Evolutionary conservation across 2,888 invertebrate species (phyloP).

Genomic region (Eupithecia tripunctaria): DNA sequence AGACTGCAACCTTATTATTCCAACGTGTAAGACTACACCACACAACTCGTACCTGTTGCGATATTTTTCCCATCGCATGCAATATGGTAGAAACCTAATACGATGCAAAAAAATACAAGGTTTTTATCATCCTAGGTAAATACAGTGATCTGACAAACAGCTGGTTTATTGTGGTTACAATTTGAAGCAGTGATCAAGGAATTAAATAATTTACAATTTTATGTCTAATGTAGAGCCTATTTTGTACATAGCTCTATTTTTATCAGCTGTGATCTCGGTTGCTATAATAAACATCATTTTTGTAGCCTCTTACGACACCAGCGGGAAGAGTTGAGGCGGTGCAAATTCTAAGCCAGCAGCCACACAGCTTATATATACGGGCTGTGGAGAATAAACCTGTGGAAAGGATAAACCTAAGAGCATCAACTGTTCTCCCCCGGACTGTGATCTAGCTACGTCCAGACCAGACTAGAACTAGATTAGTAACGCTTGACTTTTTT

Average conservation of each 20-base stretch:
- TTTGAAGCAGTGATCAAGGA: no score
- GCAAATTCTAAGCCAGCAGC: no score
- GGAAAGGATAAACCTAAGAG: no score
- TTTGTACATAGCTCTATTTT: no score
- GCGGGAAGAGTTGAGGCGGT: no score
- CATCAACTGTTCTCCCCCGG: background rate
- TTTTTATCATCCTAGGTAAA: slow-evolving; percentile 26
- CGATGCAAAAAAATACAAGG: slow-evolving; percentile 13
- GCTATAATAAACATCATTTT: no score
- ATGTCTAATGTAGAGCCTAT: no score
- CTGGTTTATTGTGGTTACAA: slow-evolving; percentile 5
- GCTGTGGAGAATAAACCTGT: background rate
- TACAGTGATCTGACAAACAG: slow-evolving; percentile 15
- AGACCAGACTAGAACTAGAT: background rate
- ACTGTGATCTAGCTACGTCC: background rate
- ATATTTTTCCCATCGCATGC: slow-evolving; percentile 32
- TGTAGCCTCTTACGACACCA: no score
- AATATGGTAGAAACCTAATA: slow-evolving; percentile 32
- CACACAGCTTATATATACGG: no score
- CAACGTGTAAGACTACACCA: slow-evolving; percentile 28
- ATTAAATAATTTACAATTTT: no score
- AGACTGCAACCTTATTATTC: background rate
- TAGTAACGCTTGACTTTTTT: slow-evolving; percentile 8
- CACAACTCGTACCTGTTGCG: background rate
- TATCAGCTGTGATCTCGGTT: no score